These are phyloP conservation scores for Phoeniculus purpureus DNA, from an alignment of 2,797 vertebrate species.

Conservation along the genomic window DNA sequence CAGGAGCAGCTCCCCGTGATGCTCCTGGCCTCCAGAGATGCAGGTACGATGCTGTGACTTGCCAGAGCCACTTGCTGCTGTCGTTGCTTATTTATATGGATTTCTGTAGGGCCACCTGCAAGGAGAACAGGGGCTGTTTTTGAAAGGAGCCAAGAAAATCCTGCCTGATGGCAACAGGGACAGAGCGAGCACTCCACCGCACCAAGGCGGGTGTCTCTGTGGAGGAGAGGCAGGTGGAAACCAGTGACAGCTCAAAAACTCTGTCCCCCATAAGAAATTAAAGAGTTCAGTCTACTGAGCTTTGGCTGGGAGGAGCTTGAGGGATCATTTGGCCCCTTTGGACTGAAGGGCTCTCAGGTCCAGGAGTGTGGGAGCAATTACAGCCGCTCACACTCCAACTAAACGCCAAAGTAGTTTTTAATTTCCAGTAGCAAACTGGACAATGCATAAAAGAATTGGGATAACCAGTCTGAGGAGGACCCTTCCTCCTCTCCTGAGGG, in stretches of 20 bases:
- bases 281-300: not conserved
- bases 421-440: accelerated
- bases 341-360: not conserved
- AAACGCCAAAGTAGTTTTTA: not conserved
- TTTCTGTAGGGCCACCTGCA: not conserved
- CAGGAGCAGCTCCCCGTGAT: accelerated
- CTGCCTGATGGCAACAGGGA: not conserved
- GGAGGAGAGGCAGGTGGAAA: not conserved
- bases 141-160: not conserved
- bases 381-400: accelerated
- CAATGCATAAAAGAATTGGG: not conserved
- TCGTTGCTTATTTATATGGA: not conserved
- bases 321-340: not conserved
- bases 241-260: not conserved
- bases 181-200: not conserved
- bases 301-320: not conserved
- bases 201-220: not conserved
- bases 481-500: not conserved
- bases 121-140: not conserved
- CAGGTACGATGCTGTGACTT: not conserved
- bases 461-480: accelerated
- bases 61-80: not conserved
- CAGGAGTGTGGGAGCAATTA: not conserved
- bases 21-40: not conserved
- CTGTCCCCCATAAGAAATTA: not conserved